Evolutionary conservation across 2,888 invertebrate genomes (phyloP).

Genomic region (Ichneumoninae sp.): DNA sequence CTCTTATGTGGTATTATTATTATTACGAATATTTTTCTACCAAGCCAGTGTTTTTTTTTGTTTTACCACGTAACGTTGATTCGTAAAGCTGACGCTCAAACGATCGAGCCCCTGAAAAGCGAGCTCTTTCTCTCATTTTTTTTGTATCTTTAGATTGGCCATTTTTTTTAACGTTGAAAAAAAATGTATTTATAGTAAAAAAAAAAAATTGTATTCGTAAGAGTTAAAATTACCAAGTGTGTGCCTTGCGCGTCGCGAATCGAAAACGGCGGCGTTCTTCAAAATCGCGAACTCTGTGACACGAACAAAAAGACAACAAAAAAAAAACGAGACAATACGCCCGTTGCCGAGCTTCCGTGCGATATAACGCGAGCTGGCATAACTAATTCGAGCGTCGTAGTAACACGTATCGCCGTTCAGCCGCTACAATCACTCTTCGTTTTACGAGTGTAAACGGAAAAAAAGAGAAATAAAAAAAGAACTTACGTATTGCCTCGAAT

Average conservation of each 20-base stretch:
- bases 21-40: conserved; percentile 36
- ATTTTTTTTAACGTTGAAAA: conserved; percentile 6
- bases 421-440: neutral
- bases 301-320: neutral
- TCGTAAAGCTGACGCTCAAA: conserved; percentile 31
- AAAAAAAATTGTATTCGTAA: conserved; percentile 17
- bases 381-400: neutral
- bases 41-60: conserved; percentile 47
- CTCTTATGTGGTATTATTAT: conserved; percentile 58
- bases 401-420: neutral
- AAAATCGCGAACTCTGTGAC: neutral
- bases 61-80: conserved; percentile 18
- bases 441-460: neutral
- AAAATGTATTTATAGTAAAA: conserved; percentile 39
- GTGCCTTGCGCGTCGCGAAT: conserved; percentile 27
- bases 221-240: conserved; percentile 22
- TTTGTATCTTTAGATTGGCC: conserved; percentile 14
- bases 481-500: neutral
- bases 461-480: neutral
- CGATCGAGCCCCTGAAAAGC: neutral
- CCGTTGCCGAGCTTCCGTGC: neutral
- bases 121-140: conserved; percentile 21
- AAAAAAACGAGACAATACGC: neutral
- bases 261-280: neutral
- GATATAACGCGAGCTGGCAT: neutral